These are phyloP conservation scores for Anoplolepis gracilipes DNA, from an alignment of 1,140 invertebrate species.

Conservation along the genomic window DNA sequence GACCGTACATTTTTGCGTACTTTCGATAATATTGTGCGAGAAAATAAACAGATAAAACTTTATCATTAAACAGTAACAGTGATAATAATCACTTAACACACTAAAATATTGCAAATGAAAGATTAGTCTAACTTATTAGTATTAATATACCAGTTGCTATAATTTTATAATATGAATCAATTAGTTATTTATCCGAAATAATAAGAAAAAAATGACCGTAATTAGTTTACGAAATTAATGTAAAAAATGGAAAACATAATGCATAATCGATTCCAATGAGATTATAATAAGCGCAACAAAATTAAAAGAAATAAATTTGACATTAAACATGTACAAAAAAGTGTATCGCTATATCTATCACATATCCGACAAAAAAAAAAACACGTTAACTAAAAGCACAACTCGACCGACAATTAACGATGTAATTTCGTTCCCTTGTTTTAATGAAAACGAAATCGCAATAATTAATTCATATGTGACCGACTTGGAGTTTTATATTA, in stretches of 20 bases:
- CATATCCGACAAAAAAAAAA: constrained; percentile 3
- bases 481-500: constrained; percentile 61
- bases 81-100: constrained; percentile 19
- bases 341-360: constrained; percentile 19
- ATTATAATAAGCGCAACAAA: not conserved
- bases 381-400: constrained; percentile 8
- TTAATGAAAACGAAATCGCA: constrained; percentile 27
- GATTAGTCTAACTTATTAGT: too few species aligned
- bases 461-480: constrained; percentile 59
- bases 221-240: not conserved
- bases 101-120: not conserved
- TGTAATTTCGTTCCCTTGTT: constrained; percentile 20
- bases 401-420: constrained; percentile 4
- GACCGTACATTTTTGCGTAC: too few species aligned
- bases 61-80: constrained; percentile 6
- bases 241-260: not conserved
- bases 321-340: not conserved
- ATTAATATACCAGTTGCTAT: too few species aligned
- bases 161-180: too few species aligned
- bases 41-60: constrained; percentile 36
- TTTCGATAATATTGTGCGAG: constrained; percentile 5
- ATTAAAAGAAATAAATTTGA: constrained; percentile 27
- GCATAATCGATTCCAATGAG: not conserved
- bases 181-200: too few species aligned
- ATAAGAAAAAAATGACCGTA: not conserved